A percentile compares a stretch with the other conserved stretches of the same genome.
These are phyloP conservation scores for Drosophila robusta DNA, from an alignment of 2,888 invertebrate genomes.

Conservation along the genomic window DNA sequence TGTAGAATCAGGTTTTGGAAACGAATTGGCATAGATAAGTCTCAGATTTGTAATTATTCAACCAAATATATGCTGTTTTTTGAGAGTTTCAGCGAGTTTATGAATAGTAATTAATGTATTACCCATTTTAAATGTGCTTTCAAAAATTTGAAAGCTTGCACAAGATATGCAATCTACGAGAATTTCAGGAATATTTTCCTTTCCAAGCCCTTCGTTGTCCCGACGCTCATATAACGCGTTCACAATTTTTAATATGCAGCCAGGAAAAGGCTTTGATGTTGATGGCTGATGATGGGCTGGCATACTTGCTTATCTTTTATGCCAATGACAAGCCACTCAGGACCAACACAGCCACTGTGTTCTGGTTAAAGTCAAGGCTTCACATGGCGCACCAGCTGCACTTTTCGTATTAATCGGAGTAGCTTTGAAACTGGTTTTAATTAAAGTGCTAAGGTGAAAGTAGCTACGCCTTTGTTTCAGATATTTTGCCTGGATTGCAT, in stretches of 20 bases:
- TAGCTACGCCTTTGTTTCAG: conserved; percentile 2
- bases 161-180: not conserved
- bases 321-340: conserved; percentile 11
- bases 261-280: conserved; percentile 32
- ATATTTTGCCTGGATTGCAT: not conserved
- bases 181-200: not conserved
- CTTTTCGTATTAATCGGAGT: conserved; percentile 32
- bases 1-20: not conserved
- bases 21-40: conserved; percentile 1
- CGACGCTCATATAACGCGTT: not conserved
- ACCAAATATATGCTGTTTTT: too few relatives aligned
- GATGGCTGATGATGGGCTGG: conserved; percentile 26
- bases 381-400: conserved; percentile 30
- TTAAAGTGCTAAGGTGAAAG: conserved; percentile 16
- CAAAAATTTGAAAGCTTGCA: not conserved
- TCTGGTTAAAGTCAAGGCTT: conserved; percentile 34
- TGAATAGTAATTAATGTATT: not conserved
- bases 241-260: conserved; percentile 31
- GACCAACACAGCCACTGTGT: not conserved
- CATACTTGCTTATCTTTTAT: conserved; percentile 48
- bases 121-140: not conserved
- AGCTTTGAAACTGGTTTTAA: conserved; percentile 26
- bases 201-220: not conserved
- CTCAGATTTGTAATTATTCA: not conserved
- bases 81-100: not conserved